Percentiles rank a stretch among this genome's conserved stretches.
These are phyloP conservation scores for Alectura lathami DNA, from an alignment of 2,113 vertebrate species.

Conservation along the genomic window DNA sequence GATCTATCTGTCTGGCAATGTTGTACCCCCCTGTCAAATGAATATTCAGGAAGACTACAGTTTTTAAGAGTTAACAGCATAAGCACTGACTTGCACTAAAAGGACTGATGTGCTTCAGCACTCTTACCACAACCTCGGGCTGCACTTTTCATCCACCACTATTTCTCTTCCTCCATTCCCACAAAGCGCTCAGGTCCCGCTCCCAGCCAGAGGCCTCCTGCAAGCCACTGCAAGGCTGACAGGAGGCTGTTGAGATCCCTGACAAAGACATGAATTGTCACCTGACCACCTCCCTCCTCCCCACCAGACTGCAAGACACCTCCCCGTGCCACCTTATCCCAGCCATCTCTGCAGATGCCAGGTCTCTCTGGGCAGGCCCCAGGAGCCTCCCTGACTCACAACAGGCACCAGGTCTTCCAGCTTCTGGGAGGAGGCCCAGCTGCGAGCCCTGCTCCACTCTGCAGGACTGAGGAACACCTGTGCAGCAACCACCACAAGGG, in stretches of 20 bases:
- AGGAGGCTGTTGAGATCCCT: neutral
- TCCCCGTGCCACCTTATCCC: neutral
- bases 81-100: neutral
- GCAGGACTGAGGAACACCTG: neutral
- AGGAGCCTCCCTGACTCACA: neutral
- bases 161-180: neutral
- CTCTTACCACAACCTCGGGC: neutral
- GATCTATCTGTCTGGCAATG: neutral
- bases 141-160: neutral
- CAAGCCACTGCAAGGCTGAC: neutral
- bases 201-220: neutral
- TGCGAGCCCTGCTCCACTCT: neutral
- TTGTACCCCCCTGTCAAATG: neutral
- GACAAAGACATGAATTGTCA: neutral
- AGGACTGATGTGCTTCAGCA: neutral
- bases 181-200: neutral
- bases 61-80: neutral
- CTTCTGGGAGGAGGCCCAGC: neutral
- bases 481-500: neutral
- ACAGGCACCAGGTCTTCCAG: neutral
- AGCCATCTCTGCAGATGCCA: neutral
- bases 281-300: neutral
- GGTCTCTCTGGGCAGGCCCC: neutral
- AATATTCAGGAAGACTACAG: neutral
- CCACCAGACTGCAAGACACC: neutral